Conservation (phyloP, 2,113 vertebrate genomes). For the Anser cygnoides region DNA sequence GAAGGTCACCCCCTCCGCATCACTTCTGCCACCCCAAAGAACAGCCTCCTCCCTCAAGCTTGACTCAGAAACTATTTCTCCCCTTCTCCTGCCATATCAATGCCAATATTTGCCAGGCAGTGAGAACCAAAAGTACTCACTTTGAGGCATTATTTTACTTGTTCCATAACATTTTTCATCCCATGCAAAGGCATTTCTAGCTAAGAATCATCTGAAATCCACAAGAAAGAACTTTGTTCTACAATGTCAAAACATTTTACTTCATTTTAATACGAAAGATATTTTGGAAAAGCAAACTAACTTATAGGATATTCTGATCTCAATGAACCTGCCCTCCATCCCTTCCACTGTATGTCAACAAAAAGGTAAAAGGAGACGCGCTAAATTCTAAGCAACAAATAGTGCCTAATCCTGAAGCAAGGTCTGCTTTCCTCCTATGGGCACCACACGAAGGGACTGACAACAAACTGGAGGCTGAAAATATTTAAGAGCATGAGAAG, state of each 20-base stretch:
- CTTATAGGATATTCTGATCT: neutral
- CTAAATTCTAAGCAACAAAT: neutral
- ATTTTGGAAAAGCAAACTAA: neutral
- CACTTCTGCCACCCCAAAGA: neutral
- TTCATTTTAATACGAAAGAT: neutral
- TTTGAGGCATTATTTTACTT: neutral
- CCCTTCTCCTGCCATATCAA: neutral
- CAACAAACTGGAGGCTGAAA: neutral
- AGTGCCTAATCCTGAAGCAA: neutral
- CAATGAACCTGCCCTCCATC: neutral
- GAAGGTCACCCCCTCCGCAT: neutral
- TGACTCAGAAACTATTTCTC: neutral
- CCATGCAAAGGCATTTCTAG: neutral
- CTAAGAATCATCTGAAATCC: neutral
- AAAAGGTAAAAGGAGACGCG: neutral
- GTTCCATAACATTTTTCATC: neutral
- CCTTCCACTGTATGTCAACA: neutral
- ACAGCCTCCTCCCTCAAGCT: neutral
- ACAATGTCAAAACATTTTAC: neutral
- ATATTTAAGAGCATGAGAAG: neutral
- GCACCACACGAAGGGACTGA: neutral
- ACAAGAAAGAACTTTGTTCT: neutral
- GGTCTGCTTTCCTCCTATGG: neutral
- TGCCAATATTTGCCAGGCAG: neutral
- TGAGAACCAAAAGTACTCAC: neutral